phyloP scores from a whole-genome alignment of 2,797 vertebrate species.

The Hipposideros larvatus region DNA sequence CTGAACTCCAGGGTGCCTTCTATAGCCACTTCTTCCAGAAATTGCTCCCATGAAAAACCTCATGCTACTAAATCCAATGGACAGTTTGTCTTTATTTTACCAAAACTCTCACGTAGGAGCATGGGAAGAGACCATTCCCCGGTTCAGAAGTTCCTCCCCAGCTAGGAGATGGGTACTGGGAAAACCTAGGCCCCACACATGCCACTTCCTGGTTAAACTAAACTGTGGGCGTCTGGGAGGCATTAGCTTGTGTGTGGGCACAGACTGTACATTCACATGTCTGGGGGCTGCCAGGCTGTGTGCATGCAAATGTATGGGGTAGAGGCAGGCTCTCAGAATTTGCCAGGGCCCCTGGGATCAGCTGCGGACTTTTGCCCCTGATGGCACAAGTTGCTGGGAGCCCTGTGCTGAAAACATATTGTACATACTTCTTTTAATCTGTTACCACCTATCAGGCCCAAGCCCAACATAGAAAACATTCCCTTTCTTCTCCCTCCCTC shows the following conservation, averaged over 20 bases:
- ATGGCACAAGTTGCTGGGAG: not conserved
- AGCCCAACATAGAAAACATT: not conserved
- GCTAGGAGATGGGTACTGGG: not conserved
- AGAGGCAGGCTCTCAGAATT: not conserved
- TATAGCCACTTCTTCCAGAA: not conserved
- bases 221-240: not conserved
- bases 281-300: not conserved
- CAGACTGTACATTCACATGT: too few species aligned
- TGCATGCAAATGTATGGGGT: not conserved
- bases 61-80: not conserved
- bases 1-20: not conserved
- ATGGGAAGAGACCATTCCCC: not conserved
- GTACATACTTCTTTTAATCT: slow-evolving; percentile 2
- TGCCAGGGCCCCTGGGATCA: not conserved
- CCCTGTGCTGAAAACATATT: not conserved
- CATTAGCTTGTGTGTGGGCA: not conserved
- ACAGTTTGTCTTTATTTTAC: not conserved
- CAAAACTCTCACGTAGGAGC: not conserved
- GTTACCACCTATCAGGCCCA: not conserved
- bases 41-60: not conserved
- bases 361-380: not conserved
- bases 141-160: not conserved
- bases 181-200: too few species aligned
- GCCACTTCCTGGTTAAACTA: not conserved
- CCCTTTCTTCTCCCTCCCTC: not conserved